Evolutionary conservation across 2,797 vertebrate species (phyloP).

Genomic region (Falco berigora): DNA sequence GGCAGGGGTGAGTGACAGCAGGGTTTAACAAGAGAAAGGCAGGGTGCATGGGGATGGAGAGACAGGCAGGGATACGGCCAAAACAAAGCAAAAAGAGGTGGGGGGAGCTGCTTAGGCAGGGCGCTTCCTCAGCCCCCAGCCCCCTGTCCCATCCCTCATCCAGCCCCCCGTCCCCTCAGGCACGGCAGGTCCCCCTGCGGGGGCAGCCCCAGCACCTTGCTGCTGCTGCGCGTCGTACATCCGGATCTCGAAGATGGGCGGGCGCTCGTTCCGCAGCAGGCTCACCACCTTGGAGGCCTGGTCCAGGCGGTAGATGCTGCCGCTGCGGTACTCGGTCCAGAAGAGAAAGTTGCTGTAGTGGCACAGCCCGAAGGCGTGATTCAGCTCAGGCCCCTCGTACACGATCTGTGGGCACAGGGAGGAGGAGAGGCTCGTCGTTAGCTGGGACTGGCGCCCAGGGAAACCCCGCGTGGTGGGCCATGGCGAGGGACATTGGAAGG

Average conservation of each 20-base stretch:
- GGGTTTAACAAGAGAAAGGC: too few relatives aligned
- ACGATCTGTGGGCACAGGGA: constrained; percentile 75
- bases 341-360: constrained; percentile 94
- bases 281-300: constrained; percentile 83
- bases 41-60: accelerated
- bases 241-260: constrained; percentile 95
- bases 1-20: not conserved
- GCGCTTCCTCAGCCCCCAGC: not conserved
- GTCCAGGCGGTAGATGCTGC: constrained; percentile 92
- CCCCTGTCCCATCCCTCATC: not conserved
- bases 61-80: not conserved
- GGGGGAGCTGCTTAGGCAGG: not conserved
- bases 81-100: not conserved
- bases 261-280: constrained; percentile 89
- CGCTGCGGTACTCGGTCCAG: constrained; percentile 96
- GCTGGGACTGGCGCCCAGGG: accelerated
- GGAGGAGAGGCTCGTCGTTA: accelerated
- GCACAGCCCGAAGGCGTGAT: constrained; percentile 93
- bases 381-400: constrained; percentile 91
- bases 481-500: not conserved
- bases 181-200: not conserved
- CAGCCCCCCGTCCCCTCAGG: accelerated
- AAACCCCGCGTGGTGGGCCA: accelerated
- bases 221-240: constrained; percentile 96
- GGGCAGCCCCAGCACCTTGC: constrained; percentile 77